These are phyloP conservation scores for Aspidiotus destructor DNA, from an alignment of 2,888 invertebrate genomes.

Conservation along the genomic window DNA sequence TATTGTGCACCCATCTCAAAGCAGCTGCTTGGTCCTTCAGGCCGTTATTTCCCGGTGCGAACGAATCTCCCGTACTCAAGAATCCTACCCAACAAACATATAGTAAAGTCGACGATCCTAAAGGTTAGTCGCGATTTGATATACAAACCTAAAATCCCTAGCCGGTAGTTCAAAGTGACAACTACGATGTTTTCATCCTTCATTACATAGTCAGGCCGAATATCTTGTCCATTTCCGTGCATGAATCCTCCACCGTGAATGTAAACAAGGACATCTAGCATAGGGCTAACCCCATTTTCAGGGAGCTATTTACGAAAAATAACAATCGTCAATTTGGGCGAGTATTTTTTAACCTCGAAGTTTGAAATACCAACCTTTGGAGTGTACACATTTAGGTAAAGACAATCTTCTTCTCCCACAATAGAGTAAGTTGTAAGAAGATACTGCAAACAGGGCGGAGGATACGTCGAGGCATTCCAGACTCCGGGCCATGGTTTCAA, in stretches of 20 bases:
- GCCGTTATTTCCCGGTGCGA: slow-evolving; percentile 61
- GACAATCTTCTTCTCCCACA: too few relatives aligned
- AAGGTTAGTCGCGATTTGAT: neutral
- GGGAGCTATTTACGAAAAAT: slow-evolving; percentile 28
- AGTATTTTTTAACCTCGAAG: too few relatives aligned
- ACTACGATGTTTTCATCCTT: slow-evolving; percentile 38
- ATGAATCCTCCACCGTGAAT: slow-evolving; percentile 40
- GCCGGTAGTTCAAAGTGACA: slow-evolving; percentile 39
- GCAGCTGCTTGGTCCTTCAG: slow-evolving; percentile 64
- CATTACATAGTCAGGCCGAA: slow-evolving; percentile 38
- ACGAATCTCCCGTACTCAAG: slow-evolving; percentile 59
- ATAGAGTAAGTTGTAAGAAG: too few relatives aligned
- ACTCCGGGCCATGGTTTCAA: too few relatives aligned
- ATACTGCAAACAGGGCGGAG: too few relatives aligned
- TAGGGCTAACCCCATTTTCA: slow-evolving; percentile 32
- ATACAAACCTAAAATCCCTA: slow-evolving; percentile 39
- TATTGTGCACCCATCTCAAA: slow-evolving; percentile 57
- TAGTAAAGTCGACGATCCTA: neutral
- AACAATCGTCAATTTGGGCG: neutral
- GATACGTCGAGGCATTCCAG: too few relatives aligned
- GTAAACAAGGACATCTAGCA: slow-evolving; percentile 41
- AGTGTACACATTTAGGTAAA: too few relatives aligned
- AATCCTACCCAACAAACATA: slow-evolving; percentile 49
- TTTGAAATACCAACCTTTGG: too few relatives aligned
- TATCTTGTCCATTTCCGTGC: slow-evolving; percentile 36